Evolutionary conservation across 30 jellyfish, hydroid and myxozoan genomes (phyloP).

Genomic region (Turritopsis rubra): DNA sequence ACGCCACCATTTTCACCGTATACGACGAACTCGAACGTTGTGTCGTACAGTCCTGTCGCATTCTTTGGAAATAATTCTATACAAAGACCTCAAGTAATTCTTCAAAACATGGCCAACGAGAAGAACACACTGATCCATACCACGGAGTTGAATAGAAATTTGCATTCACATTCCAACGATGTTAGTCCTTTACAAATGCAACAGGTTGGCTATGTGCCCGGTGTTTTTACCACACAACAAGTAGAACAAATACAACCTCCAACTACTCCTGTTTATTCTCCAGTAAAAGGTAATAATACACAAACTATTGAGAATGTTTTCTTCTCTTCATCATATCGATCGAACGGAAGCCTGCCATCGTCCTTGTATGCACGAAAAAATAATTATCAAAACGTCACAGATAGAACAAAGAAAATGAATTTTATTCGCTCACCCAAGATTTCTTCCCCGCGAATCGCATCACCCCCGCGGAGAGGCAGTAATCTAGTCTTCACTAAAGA

Average conservation of each 20-base stretch:
- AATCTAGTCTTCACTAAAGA: background rate
- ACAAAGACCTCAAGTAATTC: slow-evolving; percentile 12
- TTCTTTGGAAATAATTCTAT: slow-evolving; percentile 1
- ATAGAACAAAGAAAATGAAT: background rate
- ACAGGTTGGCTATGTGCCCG: slow-evolving; percentile 3
- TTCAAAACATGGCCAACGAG: background rate
- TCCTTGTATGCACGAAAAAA: background rate
- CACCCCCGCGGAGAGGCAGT: background rate
- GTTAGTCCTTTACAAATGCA: background rate
- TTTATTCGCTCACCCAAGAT: background rate
- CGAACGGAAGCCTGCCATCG: background rate
- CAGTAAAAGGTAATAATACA: background rate
- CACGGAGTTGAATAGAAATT: background rate
- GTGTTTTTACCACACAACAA: background rate
- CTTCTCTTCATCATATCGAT: background rate
- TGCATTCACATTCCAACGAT: background rate
- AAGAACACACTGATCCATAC: background rate
- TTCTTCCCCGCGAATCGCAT: background rate
- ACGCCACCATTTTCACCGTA: slow-evolving; percentile 25
- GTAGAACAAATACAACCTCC: slow-evolving; percentile 8
- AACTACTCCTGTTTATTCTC: background rate
- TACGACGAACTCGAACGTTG: slow-evolving; percentile 13
- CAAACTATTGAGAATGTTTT: background rate
- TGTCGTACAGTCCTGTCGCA: slow-evolving; percentile 18
- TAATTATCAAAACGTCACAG: background rate